phyloP scores from a whole-genome alignment of 2,888 invertebrate species.

The Mactromeris polynyma region DNA sequence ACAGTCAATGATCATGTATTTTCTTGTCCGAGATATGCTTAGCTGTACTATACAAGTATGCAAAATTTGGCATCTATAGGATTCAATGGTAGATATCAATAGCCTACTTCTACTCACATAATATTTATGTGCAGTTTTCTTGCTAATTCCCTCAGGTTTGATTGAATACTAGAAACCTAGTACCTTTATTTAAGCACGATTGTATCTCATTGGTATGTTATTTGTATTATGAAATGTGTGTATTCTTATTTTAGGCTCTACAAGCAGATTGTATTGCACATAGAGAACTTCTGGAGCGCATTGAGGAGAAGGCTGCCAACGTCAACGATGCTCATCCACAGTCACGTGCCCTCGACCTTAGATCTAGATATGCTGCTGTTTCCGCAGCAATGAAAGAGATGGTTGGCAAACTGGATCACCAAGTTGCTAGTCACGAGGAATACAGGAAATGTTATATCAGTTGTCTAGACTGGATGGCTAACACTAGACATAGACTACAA shows the following conservation, averaged over 20 bases:
- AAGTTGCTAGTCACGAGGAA: constrained; percentile 93
- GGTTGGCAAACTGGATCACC: constrained; percentile 91
- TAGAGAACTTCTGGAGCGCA: constrained; percentile 92
- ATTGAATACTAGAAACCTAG: not conserved
- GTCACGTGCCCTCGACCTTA: constrained; percentile 77
- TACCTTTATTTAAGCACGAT: not conserved
- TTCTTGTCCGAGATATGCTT: not conserved
- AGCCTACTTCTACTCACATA: not conserved
- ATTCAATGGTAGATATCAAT: too few species aligned
- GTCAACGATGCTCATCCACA: constrained; percentile 94
- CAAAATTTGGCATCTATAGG: too few species aligned
- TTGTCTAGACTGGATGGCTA: constrained; percentile 91
- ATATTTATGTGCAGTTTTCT: not conserved
- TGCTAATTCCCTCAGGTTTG: not conserved
- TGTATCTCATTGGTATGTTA: not conserved
- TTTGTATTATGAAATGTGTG: not conserved
- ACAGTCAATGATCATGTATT: not conserved
- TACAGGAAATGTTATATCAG: constrained; percentile 82
- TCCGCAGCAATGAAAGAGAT: constrained; percentile 61
- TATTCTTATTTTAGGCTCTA: constrained; percentile 72
- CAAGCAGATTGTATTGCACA: constrained; percentile 82
- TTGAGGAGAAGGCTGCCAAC: constrained; percentile 96
- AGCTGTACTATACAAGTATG: too few species aligned
- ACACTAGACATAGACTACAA: constrained; percentile 95
- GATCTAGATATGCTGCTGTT: constrained; percentile 75